Base-by-base conservation (phyloP, 2,888 invertebrate species). In the Tridacna gigas region DNA sequence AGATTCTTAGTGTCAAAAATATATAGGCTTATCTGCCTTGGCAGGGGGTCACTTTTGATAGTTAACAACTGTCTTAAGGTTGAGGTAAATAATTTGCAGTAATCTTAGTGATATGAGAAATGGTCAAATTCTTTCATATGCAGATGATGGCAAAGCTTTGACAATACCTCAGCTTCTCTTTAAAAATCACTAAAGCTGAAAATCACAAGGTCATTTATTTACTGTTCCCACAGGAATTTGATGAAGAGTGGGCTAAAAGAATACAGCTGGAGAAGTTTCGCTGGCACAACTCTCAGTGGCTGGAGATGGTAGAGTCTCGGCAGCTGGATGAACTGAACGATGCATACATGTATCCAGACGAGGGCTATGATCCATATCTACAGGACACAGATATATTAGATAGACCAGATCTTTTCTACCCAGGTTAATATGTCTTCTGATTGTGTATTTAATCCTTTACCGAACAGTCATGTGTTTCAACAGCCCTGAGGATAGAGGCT, bases 231-330 rank as follows among this genome's bases (percentile, higher is more conserved):
- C 26, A 81, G 96, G 96, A 96, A 93, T 97, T 97, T 95, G 97
- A 98, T 95, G 96, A 96, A 88, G 97, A 97, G 80, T 99, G 99
- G 99, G 97, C 98, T n/a, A 97, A 96, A 79, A 96, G 98, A 92
- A 98, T 99, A 84, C 98, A 98, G 95, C 96, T 96, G 77, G 99
- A 99, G 95, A 97, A 99, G 91, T 99, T 99, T 95, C 96, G 98
- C n/a, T 98, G 98, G 95, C 99, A 99, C 95, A 99, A 99, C 95
- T 97, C 98, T 0, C 99, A 99, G 94, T 99, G 99, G 99, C 95
- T 99, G 89, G 98, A 98, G 92, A 99, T 99, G 97, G 98, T 99
- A 61, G 98, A 98, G 95, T 91, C 93, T 0, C 88, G 93, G 51
- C 93, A 92, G 84, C 89, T 92, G 75, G 94, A 94, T 67, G 94